phyloP scores from a whole-genome alignment of 2,888 invertebrate genomes.

The Lasioglossum leucozonium region DNA sequence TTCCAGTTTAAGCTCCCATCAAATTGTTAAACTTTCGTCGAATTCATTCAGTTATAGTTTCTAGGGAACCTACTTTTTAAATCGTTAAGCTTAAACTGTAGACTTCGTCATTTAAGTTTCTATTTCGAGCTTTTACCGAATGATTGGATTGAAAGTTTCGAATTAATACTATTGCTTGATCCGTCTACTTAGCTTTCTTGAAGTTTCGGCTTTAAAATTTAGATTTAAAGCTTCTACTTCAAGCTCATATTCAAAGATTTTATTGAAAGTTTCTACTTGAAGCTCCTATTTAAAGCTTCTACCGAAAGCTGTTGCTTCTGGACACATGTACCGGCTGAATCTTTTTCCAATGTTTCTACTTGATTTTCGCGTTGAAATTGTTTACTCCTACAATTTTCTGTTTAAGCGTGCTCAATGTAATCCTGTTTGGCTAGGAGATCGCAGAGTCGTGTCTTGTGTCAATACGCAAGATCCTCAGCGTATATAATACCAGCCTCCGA shows the following conservation, averaged over 20 bases:
- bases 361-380: neutral
- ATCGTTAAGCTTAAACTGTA: no score
- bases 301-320: neutral
- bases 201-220: neutral
- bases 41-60: no score
- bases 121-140: neutral
- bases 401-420: neutral
- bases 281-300: neutral
- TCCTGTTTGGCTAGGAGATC: neutral
- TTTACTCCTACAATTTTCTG: neutral
- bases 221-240: neutral
- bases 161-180: no score
- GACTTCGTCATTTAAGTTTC: neutral
- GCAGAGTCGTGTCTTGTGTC: neutral
- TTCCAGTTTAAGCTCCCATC: neutral
- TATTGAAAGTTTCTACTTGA: neutral
- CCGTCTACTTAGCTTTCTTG: no score
- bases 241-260: neutral
- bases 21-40: no score
- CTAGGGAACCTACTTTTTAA: no score
- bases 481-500: neutral
- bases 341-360: neutral
- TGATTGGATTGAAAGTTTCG: neutral
- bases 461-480: neutral
- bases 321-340: neutral